phyloP scores from a whole-genome alignment of 1,140 invertebrate genomes.

The Zaprionus camerounensis region DNA sequence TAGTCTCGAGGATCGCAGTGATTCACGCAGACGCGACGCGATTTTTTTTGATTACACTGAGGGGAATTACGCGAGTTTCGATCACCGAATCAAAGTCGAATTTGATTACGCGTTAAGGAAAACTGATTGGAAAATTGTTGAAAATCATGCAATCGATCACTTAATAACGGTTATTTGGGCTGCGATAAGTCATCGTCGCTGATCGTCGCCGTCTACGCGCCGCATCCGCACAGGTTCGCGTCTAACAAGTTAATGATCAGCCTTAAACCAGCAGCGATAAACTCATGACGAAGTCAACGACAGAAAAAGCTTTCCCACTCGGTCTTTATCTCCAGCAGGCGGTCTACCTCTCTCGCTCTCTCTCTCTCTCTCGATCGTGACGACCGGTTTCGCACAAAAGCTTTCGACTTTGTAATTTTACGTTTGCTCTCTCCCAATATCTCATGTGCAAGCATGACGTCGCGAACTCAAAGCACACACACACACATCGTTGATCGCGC shows the following conservation, averaged over 20 bases:
- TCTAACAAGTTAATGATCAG: conserved; percentile 67
- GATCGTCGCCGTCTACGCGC: background rate
- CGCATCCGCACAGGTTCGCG: conserved; percentile 58
- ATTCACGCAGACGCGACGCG: background rate
- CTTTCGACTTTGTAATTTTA: background rate
- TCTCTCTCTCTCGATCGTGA: background rate
- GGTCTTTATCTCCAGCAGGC: background rate
- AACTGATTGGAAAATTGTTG: background rate
- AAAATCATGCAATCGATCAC: background rate
- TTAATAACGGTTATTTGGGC: conserved; percentile 41
- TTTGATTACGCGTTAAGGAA: conserved; percentile 5
- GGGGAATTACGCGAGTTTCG: background rate
- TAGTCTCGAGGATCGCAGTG: background rate
- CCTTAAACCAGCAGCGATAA: conserved; percentile 51
- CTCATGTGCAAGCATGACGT: conserved; percentile 61
- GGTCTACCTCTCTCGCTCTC: background rate
- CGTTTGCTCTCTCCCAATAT: background rate
- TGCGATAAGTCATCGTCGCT: conserved; percentile 3
- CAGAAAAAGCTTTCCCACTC: conserved; percentile 49
- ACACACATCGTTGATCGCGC: background rate
- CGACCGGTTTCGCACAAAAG: background rate
- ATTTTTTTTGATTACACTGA: background rate
- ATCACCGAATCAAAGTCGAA: conserved; percentile 3
- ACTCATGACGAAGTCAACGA: conserved; percentile 59
- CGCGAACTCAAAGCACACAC: background rate